Evolutionary conservation across 2,888 invertebrate species (phyloP).

Genomic region (Prosopocoilus inquinatus): DNA sequence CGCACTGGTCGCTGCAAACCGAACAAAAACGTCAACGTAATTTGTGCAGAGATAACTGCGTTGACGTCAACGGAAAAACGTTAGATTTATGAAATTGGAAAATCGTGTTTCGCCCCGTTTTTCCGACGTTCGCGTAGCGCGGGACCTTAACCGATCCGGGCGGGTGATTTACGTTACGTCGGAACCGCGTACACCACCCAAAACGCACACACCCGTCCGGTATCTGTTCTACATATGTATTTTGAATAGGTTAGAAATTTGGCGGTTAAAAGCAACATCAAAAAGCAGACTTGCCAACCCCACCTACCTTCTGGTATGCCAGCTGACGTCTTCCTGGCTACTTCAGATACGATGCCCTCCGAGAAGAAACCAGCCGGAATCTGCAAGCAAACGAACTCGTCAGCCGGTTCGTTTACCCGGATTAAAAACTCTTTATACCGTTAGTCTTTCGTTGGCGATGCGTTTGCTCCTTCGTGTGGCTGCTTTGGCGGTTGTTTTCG

Average conservation of each 20-base stretch:
- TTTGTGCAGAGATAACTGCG: background rate
- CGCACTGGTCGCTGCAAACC: too few relatives aligned
- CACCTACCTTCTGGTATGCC: constrained; percentile 21
- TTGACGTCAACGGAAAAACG: constrained; percentile 7
- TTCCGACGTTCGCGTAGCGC: background rate
- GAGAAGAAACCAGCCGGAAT: constrained; percentile 26
- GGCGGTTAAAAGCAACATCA: constrained; percentile 19
- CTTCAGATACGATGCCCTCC: constrained; percentile 22
- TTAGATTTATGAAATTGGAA: constrained; percentile 1
- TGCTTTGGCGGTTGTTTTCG: background rate
- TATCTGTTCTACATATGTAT: background rate
- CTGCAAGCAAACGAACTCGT: constrained; percentile 17
- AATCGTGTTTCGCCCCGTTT: background rate
- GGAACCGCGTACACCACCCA: background rate
- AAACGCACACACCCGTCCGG: background rate
- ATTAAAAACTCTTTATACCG: background rate
- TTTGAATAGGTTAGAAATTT: constrained; percentile 4
- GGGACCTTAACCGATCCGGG: background rate
- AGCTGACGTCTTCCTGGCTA: constrained; percentile 6
- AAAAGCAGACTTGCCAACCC: constrained; percentile 8
- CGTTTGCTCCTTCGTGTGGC: background rate
- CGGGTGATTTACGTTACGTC: background rate
- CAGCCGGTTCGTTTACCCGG: background rate
- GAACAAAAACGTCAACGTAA: background rate
- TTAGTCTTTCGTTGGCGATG: background rate